These are phyloP conservation scores for Himalopsyche tibetana DNA, from an alignment of 2,888 invertebrate species.

Conservation along the genomic window DNA sequence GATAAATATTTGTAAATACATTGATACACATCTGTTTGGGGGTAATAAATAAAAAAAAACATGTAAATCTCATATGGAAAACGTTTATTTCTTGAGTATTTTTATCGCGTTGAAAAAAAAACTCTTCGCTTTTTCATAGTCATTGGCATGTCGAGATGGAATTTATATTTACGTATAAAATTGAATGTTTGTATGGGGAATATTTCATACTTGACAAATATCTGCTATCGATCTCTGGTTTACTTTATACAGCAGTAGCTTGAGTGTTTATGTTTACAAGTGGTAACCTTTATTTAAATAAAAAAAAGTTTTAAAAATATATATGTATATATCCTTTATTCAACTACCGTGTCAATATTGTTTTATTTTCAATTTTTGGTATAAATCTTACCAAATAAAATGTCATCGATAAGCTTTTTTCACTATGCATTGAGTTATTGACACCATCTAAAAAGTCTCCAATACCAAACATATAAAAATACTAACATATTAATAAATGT, in stretches of 20 bases:
- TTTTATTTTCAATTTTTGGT: too few species aligned
- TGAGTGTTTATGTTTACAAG: not conserved
- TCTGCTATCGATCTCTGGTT: not conserved
- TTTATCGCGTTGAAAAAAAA: conserved; percentile 4
- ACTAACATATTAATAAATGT: too few species aligned
- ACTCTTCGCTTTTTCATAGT: conserved; percentile 21
- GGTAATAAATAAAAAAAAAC: not conserved
- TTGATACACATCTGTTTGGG: not conserved
- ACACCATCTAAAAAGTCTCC: too few species aligned
- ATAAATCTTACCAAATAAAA: too few species aligned
- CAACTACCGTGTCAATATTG: too few species aligned
- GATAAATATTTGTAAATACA: not conserved
- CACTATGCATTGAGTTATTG: too few species aligned
- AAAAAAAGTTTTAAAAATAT: too few species aligned
- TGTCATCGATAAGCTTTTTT: too few species aligned
- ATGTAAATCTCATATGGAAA: not conserved
- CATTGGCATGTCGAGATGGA: conserved; percentile 48
- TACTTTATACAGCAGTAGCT: not conserved
- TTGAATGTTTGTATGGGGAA: conserved; percentile 51
- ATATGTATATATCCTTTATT: too few species aligned
- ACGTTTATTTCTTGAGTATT: not conserved
- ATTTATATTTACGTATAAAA: conserved; percentile 52
- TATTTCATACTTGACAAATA: conserved; percentile 52
- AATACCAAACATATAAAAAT: too few species aligned
- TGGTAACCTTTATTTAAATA: too few species aligned